Evolutionary conservation across 2,113 vertebrate species (phyloP), one percentile per base, ranked within the genome.

Genomic region (Chamaea fasciata): DNA sequence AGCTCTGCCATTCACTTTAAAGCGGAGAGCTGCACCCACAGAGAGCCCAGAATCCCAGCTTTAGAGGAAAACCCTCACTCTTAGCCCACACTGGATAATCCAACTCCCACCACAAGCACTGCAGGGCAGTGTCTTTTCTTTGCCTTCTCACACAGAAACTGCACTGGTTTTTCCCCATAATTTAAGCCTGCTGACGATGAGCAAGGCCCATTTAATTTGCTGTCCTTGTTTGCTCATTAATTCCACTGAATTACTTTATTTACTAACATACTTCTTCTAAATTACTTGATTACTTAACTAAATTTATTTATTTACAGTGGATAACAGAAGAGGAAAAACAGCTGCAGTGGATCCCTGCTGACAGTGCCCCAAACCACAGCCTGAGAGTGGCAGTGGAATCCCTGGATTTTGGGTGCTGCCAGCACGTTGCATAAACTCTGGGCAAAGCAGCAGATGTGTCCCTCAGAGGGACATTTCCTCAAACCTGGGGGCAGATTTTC

Each of bases 181-280:
- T 68, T 89, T 39, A 55, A 94, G 41, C 56, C 65, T 71, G 69
- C 41, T 64, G 76, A 71, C 4, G 10, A 68, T 42, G 15, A 80
- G 68, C 64, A 85, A 92, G 68, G 64, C 55, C 60, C 46, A 60
- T 83, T 92, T 89, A 65, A 90, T 97, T 71, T 87, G 55, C 79
- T 71, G 68, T 35, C 52, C 70, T 82, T 47, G 69, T 84, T 85
- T 76, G 49, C 82, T 89, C 64, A 81, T 89, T 95, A 95, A 81
- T 80, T 56, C 92, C 70, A 41, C 44, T 13, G 42, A 85, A 62
- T 73, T 49, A 44, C 78, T 92, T 81, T 81, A 89, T 87, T 96
- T 96, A 92, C 93, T 63, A 92, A 87, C 89, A 92, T 49, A 35
- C 26, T 89, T 77, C 62, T 96, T 87, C 85, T 80, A 73, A 90